Evolutionary conservation across 2,797 vertebrate species (phyloP).

Genomic region (Salmo trutta): DNA sequence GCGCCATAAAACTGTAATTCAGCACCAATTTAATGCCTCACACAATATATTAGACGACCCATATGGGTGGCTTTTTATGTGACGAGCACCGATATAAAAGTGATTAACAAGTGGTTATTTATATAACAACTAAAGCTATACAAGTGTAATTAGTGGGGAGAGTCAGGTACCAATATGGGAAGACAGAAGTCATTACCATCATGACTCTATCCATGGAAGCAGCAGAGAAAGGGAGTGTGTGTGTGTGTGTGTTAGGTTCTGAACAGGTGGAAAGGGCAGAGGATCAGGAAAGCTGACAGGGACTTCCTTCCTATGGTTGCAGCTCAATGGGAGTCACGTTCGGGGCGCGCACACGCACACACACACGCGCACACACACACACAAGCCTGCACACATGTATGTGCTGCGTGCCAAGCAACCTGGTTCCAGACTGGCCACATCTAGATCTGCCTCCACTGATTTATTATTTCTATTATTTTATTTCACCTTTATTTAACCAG

Average conservation of each 20-base stretch:
- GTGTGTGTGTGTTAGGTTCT: not conserved
- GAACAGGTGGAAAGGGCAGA: slow-evolving; percentile 10
- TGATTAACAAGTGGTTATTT: slow-evolving; percentile 57
- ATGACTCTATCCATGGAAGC: not conserved
- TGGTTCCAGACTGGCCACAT: too few relatives aligned
- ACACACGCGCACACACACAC: too few relatives aligned
- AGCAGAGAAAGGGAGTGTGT: not conserved
- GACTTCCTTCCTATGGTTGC: slow-evolving; percentile 12
- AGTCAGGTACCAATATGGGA: slow-evolving; percentile 19
- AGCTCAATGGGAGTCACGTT: not conserved
- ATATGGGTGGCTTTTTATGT: slow-evolving; percentile 56
- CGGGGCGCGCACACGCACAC: too few relatives aligned
- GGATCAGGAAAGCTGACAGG: slow-evolving; percentile 16
- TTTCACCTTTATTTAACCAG: too few relatives aligned
- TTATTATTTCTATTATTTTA: too few relatives aligned
- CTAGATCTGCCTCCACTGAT: too few relatives aligned
- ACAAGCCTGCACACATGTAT: too few relatives aligned
- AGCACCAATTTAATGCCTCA: slow-evolving; percentile 52
- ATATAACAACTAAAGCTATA: slow-evolving; percentile 35
- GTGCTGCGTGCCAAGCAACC: too few relatives aligned
- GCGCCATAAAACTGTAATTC: slow-evolving; percentile 55
- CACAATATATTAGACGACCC: slow-evolving; percentile 62
- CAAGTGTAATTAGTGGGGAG: slow-evolving; percentile 31
- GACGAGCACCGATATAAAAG: slow-evolving; percentile 52
- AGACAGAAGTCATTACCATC: not conserved